Evolutionary conservation across 2,797 vertebrate species (phyloP).

Genomic region (Sandelia bainsii): DNA sequence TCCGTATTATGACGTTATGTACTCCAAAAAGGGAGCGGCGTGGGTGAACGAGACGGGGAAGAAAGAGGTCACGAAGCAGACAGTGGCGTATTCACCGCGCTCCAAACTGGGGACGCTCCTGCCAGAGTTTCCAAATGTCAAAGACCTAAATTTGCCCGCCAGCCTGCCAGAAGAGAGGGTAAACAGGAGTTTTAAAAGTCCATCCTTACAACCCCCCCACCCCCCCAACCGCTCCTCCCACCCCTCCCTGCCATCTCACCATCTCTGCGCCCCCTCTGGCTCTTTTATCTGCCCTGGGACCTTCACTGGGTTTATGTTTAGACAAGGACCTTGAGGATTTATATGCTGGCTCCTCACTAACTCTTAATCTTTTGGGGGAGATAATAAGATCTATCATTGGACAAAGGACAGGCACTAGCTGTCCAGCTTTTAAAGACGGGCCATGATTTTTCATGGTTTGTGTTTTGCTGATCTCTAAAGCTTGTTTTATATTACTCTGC

Average conservation of each 20-base stretch:
- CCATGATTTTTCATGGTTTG: constrained; percentile 87
- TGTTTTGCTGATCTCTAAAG: constrained; percentile 86
- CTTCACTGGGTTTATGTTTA: constrained; percentile 81
- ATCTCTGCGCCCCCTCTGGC: constrained; percentile 77
- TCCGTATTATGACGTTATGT: constrained; percentile 99
- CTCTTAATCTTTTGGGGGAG: constrained; percentile 87
- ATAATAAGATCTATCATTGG: constrained; percentile 86
- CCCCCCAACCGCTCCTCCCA: constrained; percentile 27
- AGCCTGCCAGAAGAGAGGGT: constrained; percentile 99
- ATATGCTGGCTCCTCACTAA: constrained; percentile 85
- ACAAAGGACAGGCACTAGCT: constrained; percentile 86
- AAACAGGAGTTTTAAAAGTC: constrained; percentile 86
- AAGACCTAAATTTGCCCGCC: constrained; percentile 99
- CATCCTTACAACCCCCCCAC: constrained; percentile 64
- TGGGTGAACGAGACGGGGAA: constrained; percentile 99
- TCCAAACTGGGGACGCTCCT: constrained; percentile 99
- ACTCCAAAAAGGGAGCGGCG: constrained; percentile 98
- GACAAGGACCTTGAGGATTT: constrained; percentile 86
- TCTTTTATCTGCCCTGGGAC: constrained; percentile 79
- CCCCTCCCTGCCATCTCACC: constrained; percentile 58
- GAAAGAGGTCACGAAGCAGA: constrained; percentile 99
- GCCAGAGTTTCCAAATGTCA: constrained; percentile 99
- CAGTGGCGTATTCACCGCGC: constrained; percentile 99
- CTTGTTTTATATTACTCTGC: constrained; percentile 74
- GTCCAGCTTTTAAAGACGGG: constrained; percentile 82